These are phyloP conservation scores for Aleiodes sp. DNA, from an alignment of 1,140 invertebrate species.

Conservation along the genomic window DNA sequence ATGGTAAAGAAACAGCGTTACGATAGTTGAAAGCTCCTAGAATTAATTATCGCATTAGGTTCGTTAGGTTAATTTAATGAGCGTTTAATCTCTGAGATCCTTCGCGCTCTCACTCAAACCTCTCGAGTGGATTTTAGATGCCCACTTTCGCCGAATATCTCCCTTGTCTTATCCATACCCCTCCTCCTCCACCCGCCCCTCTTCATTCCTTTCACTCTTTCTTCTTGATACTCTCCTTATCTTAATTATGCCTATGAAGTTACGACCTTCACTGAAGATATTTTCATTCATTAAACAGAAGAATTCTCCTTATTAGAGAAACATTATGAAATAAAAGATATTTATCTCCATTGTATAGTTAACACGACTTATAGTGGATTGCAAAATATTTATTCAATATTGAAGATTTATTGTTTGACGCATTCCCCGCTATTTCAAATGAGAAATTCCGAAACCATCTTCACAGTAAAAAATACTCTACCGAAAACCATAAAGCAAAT, in stretches of 20 bases:
- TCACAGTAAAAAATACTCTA: too few relatives aligned
- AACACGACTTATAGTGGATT: too few relatives aligned
- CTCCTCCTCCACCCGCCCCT: not conserved
- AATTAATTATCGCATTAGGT: constrained; percentile 51
- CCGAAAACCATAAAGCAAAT: too few relatives aligned
- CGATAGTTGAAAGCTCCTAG: constrained; percentile 36
- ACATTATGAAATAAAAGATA: too few relatives aligned
- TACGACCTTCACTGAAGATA: not conserved
- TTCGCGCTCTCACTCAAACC: constrained; percentile 13
- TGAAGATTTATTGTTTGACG: too few relatives aligned
- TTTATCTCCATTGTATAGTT: too few relatives aligned
- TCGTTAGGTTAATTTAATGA: constrained; percentile 51
- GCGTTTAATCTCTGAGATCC: constrained; percentile 38
- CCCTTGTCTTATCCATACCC: constrained; percentile 7
- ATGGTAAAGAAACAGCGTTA: not conserved
- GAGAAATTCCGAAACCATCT: too few relatives aligned
- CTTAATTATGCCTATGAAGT: constrained; percentile 1
- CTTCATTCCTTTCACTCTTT: not conserved
- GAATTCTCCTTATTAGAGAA: too few relatives aligned
- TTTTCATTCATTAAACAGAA: not conserved
- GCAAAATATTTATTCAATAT: too few relatives aligned
- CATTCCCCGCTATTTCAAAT: too few relatives aligned
- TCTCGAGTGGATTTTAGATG: constrained; percentile 26
- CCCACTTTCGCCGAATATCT: constrained; percentile 24
- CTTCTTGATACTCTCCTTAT: not conserved